A percentile compares a stretch with the other conserved stretches of the same genome.
Evolutionary conservation across 2,888 invertebrate genomes (phyloP).

Genomic region (Philereme vetulata): DNA sequence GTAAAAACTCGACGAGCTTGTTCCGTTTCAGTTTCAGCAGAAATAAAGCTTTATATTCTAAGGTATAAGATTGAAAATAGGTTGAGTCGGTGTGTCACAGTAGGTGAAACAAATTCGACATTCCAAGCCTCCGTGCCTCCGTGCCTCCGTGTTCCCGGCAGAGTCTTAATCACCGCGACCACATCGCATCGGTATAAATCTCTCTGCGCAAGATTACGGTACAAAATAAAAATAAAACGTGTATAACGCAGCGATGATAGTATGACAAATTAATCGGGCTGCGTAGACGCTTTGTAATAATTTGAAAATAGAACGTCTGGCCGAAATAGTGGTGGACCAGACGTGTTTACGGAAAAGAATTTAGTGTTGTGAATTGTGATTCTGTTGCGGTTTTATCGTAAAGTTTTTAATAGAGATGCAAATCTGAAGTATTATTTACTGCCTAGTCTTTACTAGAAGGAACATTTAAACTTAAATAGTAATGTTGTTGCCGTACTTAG

Average conservation of each 20-base stretch:
- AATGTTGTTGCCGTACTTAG: too few species aligned
- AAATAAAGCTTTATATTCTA: slow-evolving; percentile 5
- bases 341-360: slow-evolving; percentile 36
- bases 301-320: slow-evolving; percentile 65
- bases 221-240: slow-evolving; percentile 57
- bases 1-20: slow-evolving; percentile 31
- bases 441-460: neutral
- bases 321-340: slow-evolving; percentile 39
- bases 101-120: slow-evolving; percentile 48
- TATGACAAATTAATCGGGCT: slow-evolving; percentile 72
- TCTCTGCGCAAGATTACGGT: slow-evolving; percentile 59
- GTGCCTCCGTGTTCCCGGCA: slow-evolving; percentile 40
- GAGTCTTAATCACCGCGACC: slow-evolving; percentile 60
- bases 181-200: slow-evolving; percentile 58
- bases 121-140: slow-evolving; percentile 44
- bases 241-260: slow-evolving; percentile 58
- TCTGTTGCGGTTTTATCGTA: slow-evolving; percentile 31
- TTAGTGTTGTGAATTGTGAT: slow-evolving; percentile 28
- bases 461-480: neutral
- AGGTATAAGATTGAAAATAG: slow-evolving; percentile 20
- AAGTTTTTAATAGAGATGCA: slow-evolving; percentile 28
- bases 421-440: slow-evolving; percentile 3
- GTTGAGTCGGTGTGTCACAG: slow-evolving; percentile 11
- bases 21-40: slow-evolving; percentile 26
- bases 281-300: slow-evolving; percentile 55